phyloP scores from a whole-genome alignment of 2,113 vertebrate species.

The Argyrosomus japonicus region DNA sequence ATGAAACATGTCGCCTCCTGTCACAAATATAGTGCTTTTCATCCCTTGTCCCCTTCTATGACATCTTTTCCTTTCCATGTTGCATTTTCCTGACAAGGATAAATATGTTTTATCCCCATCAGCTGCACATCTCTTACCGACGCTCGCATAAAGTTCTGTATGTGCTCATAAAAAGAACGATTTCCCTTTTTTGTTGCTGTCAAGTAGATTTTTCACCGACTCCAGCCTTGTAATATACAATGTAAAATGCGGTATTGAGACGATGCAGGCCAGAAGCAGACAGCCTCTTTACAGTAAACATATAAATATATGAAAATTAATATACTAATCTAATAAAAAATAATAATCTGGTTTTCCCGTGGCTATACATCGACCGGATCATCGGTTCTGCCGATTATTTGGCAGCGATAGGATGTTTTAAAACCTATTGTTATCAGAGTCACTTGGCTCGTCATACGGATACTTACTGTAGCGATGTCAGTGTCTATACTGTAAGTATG shows the following conservation, averaged over 20 bases:
- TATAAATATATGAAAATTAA: neutral
- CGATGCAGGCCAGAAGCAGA: too few species aligned
- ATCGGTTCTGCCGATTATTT: too few species aligned
- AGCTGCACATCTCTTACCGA: neutral
- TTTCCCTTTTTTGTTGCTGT: neutral
- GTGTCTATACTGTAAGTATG: too few species aligned
- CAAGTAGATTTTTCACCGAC: neutral
- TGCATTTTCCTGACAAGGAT: constrained; percentile 2
- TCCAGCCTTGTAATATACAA: neutral
- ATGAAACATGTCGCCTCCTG: neutral
- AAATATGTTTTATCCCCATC: neutral
- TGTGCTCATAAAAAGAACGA: neutral
- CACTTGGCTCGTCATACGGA: too few species aligned
- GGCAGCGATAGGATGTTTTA: too few species aligned
- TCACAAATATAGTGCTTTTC: neutral
- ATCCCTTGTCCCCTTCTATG: neutral
- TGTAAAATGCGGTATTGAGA: neutral
- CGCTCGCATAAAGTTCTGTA: neutral
- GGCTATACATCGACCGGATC: too few species aligned
- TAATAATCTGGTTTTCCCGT: too few species aligned
- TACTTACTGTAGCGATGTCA: too few species aligned
- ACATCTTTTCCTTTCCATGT: neutral
- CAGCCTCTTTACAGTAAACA: neutral
- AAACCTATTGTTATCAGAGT: too few species aligned
- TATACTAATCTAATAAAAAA: neutral